Evolutionary conservation across 2,797 vertebrate genomes (phyloP), one percentile per base, ranked within the genome.

Genomic region (Amphiprion clarkii): DNA sequence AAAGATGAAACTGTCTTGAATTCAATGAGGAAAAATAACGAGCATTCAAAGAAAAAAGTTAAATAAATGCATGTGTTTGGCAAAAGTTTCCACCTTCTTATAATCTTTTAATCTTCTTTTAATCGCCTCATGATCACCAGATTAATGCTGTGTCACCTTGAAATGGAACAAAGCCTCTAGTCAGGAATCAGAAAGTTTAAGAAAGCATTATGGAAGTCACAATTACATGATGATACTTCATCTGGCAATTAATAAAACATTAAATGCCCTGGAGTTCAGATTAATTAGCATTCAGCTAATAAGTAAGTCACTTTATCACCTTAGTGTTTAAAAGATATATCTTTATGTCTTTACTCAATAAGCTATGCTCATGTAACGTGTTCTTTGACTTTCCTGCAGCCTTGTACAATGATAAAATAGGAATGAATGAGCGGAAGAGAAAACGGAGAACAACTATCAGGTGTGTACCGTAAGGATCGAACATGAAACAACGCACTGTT

Each of bases 391-490:
- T 57, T 67, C 23, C 69, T 51, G 55, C 90, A 99, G 98, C 98
- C 79, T 93, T 99, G 82, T 99, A 98, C 93, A 99, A 93, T 80
- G 98, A 99, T 89, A 99, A 98, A 89, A 95, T 96, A 68, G 98
- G 98, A 70, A 95, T 97, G 79, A 99, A 99, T 59, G 98, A 99
- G 83, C 91, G 98, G 53, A 99, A 99, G 87, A 96, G 98, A 84
- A 99, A 99, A 82, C 94, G 98, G 71, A 96, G 98, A 94, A 99
- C 98, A 64, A 99, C 98, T 10, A 99, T 99, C 92, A 99, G 98
- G 98, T 99, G 94, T 89, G 17, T 68, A n/a, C 5, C 9, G 1
- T 23, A 5, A 31, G 11, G 13, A 29, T 10, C 4, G 52, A 57
- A 60, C 4, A 33, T 33, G 31, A 63, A 52, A 31, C 29, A 31